Percentiles rank a stretch among this genome's conserved stretches.
phyloP scores from a whole-genome alignment of 2,888 invertebrate species.

The Archaeoteleia sp. region DNA sequence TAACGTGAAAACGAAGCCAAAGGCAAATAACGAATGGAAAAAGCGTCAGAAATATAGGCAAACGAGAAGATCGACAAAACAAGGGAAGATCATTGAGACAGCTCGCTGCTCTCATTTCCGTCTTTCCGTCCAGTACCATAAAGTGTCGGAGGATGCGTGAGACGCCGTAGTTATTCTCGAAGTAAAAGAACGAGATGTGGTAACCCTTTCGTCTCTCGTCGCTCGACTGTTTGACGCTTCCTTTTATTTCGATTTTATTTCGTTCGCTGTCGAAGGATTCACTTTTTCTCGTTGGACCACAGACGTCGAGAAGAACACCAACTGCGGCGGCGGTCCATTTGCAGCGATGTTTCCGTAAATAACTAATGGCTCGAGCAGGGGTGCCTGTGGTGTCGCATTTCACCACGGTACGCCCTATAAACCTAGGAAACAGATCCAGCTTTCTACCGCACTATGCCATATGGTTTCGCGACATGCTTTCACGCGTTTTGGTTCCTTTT shows the following conservation, averaged over 20 bases:
- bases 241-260: slow-evolving; percentile 32
- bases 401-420: slow-evolving; percentile 54
- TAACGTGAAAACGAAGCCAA: slow-evolving; percentile 20
- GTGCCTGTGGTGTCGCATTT: slow-evolving; percentile 69
- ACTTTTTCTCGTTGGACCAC: slow-evolving; percentile 32
- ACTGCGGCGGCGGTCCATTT: slow-evolving; percentile 63
- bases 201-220: slow-evolving; percentile 30
- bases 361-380: slow-evolving; percentile 69
- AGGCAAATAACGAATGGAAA: slow-evolving; percentile 1
- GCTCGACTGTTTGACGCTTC: slow-evolving; percentile 10
- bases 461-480: slow-evolving; percentile 53
- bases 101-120: slow-evolving; percentile 7
- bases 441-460: slow-evolving; percentile 45
- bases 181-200: slow-evolving; percentile 7
- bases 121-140: slow-evolving; percentile 8
- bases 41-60: slow-evolving; percentile 1
- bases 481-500: slow-evolving; percentile 30
- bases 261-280: slow-evolving; percentile 42
- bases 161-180: slow-evolving; percentile 32
- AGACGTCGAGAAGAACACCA: slow-evolving; percentile 50
- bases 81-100: slow-evolving; percentile 2
- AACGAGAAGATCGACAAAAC: neutral
- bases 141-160: slow-evolving; percentile 24
- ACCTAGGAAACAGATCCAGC: slow-evolving; percentile 52
- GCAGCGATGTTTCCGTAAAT: slow-evolving; percentile 72